Conservation (phyloP, 2,888 invertebrate genomes). For the Electrophaes corylata region DNA sequence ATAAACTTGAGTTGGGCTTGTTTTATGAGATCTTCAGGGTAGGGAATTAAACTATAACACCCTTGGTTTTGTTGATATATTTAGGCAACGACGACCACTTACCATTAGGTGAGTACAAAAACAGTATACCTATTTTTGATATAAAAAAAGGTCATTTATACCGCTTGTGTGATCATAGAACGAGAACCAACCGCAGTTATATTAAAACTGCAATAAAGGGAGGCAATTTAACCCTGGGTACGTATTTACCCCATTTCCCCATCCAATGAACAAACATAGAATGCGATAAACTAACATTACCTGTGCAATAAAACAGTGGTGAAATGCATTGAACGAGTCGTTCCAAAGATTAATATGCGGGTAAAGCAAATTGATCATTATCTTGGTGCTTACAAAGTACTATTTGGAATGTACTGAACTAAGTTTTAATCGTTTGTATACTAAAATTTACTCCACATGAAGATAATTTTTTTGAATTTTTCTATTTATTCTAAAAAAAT, state of each 20-base stretch:
- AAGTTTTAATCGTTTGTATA: background rate
- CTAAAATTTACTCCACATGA: slow-evolving; percentile 7
- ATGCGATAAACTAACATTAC: slow-evolving; percentile 50
- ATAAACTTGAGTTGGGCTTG: no score
- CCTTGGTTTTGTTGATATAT: no score
- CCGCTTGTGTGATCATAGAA: no score
- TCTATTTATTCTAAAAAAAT: no score
- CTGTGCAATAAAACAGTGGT: slow-evolving; percentile 57
- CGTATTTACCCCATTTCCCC: background rate
- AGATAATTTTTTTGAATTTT: no score
- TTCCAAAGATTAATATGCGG: slow-evolving; percentile 50
- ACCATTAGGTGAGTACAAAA: no score
- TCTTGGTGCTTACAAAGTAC: slow-evolving; percentile 12
- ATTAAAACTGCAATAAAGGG: background rate
- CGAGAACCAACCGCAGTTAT: no score
- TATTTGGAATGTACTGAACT: slow-evolving; percentile 22
- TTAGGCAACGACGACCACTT: no score
- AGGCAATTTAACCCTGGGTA: background rate
- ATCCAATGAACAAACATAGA: slow-evolving; percentile 41
- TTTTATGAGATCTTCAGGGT: no score
- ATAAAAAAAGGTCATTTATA: no score
- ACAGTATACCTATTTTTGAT: no score
- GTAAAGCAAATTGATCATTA: slow-evolving; percentile 16
- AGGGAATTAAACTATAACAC: no score
- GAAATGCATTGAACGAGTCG: slow-evolving; percentile 53